Percentiles rank a stretch among this genome's conserved stretches.
Evolutionary conservation across 2,797 vertebrate genomes (phyloP).

Genomic region (Thalassophryne amazonica): DNA sequence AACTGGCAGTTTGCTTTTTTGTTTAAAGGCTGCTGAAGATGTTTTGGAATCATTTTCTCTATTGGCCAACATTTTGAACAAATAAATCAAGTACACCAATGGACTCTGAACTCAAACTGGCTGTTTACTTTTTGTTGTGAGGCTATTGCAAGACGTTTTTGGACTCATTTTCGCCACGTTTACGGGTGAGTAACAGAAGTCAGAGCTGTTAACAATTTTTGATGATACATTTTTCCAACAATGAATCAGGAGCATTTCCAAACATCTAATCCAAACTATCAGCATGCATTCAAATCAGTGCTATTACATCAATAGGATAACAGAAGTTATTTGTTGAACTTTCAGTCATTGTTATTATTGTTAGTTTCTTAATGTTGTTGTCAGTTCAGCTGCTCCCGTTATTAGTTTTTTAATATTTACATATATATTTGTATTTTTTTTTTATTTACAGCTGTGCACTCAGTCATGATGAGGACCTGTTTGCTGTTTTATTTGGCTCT

Average conservation of each 20-base stretch:
- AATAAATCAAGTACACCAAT: neutral
- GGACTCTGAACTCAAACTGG: slow-evolving; percentile 42
- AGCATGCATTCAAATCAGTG: too few species aligned
- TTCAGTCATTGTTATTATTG: too few species aligned
- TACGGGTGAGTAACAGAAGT: slow-evolving; percentile 14
- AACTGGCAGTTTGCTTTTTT: too few species aligned
- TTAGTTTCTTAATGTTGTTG: too few species aligned
- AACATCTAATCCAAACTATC: too few species aligned
- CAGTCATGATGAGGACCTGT: slow-evolving; percentile 30
- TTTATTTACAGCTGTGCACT: slow-evolving; percentile 12
- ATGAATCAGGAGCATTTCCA: too few species aligned
- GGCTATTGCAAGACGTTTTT: neutral
- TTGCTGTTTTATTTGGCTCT: slow-evolving; percentile 35
- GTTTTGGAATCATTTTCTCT: neutral
- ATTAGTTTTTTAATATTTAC: too few species aligned
- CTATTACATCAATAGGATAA: too few species aligned
- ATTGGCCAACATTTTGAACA: neutral
- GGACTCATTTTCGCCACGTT: neutral
- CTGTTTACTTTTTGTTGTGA: slow-evolving; percentile 1
- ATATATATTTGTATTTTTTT: slow-evolving; percentile 5
- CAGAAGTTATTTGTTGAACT: too few species aligned
- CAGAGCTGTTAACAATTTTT: neutral
- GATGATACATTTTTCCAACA: too few species aligned
- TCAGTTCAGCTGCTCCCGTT: too few species aligned
- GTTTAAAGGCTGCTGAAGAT: too few species aligned